phyloP scores from a whole-genome alignment of 1,140 invertebrate genomes.

The Panagrolaimus sp. region DNA sequence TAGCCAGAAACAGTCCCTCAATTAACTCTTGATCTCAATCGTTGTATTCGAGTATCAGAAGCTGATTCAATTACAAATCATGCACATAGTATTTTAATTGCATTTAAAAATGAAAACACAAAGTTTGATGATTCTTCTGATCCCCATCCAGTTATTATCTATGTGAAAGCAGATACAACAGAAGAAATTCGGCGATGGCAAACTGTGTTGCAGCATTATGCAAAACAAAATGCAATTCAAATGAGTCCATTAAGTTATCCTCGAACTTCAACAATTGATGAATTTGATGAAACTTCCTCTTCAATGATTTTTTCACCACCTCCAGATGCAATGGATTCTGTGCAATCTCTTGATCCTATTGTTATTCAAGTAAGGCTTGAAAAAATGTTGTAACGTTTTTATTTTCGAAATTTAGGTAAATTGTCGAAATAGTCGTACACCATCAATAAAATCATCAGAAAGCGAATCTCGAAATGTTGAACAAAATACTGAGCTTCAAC shows the following conservation, averaged over 20 bases:
- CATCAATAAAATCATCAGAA: too few species aligned
- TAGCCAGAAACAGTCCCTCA: conserved; percentile 83
- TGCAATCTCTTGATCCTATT: not conserved
- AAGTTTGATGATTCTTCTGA: conserved; percentile 16
- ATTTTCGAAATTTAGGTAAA: not conserved
- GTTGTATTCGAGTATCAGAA: conserved; percentile 60
- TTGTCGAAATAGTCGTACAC: not conserved
- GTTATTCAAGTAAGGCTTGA: not conserved
- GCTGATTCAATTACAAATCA: conserved; percentile 55
- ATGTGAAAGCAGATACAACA: conserved; percentile 56
- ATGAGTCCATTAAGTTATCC: conserved; percentile 22
- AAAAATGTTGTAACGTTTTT: not conserved
- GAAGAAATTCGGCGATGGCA: conserved; percentile 62
- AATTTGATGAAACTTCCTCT: not conserved
- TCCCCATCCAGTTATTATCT: conserved; percentile 48
- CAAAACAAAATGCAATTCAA: conserved; percentile 55
- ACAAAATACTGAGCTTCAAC: not conserved
- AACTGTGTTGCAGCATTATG: conserved; percentile 61
- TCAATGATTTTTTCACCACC: not conserved
- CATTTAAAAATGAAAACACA: conserved; percentile 14
- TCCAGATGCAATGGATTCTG: not conserved
- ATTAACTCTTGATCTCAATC: conserved; percentile 82
- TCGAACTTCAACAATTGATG: not conserved
- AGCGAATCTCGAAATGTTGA: not conserved
- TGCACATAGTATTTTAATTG: conserved; percentile 24